Evolutionary conservation across 2,888 invertebrate genomes (phyloP).

Genomic region (Polyommatus iphigenia): DNA sequence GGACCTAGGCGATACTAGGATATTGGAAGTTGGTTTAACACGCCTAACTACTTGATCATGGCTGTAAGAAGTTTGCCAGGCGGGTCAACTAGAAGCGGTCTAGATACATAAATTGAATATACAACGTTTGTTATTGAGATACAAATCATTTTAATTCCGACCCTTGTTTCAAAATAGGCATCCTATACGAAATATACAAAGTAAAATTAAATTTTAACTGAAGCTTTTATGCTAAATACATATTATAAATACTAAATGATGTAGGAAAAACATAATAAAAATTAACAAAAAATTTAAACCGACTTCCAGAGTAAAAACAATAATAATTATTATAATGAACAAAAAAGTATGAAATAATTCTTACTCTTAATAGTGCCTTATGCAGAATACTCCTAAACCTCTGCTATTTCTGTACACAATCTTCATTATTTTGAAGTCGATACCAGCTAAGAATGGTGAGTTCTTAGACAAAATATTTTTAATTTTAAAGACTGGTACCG

Average conservation of each 20-base stretch:
- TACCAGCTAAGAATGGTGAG: too few species aligned
- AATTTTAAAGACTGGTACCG: too few species aligned
- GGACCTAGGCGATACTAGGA: background rate
- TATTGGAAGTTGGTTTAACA: background rate
- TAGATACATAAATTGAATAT: slow-evolving; percentile 9
- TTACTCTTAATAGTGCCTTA: too few species aligned
- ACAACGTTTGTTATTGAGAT: background rate
- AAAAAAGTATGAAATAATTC: too few species aligned
- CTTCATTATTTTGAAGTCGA: too few species aligned
- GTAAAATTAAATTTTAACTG: background rate
- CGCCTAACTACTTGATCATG: slow-evolving; percentile 21
- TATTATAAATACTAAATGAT: too few species aligned
- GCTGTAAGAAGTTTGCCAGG: background rate
- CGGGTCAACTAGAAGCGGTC: slow-evolving; percentile 1
- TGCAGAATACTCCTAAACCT: too few species aligned
- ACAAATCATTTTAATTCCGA: slow-evolving; percentile 9
- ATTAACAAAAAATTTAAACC: too few species aligned
- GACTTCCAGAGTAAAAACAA: too few species aligned
- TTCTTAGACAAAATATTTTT: too few species aligned
- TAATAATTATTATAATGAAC: too few species aligned
- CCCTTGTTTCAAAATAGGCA: background rate
- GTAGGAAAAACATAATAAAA: background rate
- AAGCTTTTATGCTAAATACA: background rate
- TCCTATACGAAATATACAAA: background rate
- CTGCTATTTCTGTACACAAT: too few species aligned